phyloP scores from a whole-genome alignment of 2,888 invertebrate genomes.

The Pseudanteris insignis region DNA sequence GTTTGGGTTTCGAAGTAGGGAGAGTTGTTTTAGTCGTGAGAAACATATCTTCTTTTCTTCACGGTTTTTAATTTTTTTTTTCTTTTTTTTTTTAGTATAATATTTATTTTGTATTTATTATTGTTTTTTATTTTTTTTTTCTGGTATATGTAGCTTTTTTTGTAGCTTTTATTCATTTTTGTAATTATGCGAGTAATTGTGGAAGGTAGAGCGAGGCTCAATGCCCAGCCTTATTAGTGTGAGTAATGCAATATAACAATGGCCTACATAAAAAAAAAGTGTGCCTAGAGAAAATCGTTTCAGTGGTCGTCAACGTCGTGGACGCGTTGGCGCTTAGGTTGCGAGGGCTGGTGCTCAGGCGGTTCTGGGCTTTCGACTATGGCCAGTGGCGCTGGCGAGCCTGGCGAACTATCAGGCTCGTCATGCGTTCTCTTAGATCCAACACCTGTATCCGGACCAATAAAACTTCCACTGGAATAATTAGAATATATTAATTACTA shows the following conservation, averaged over 20 bases:
- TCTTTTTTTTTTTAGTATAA: neutral
- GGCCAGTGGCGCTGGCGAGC: constrained; percentile 63
- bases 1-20: too few relatives aligned
- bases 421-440: constrained; percentile 62
- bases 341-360: constrained; percentile 54
- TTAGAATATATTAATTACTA: too few relatives aligned
- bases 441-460: constrained; percentile 63
- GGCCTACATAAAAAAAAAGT: constrained; percentile 57
- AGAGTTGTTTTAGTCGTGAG: too few relatives aligned
- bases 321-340: constrained; percentile 62
- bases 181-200: constrained; percentile 40
- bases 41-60: neutral
- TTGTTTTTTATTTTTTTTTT: constrained; percentile 14
- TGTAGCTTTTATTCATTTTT: constrained; percentile 9
- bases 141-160: constrained; percentile 4
- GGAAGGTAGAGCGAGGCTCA: constrained; percentile 26
- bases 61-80: constrained; percentile 5
- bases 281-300: constrained; percentile 52
- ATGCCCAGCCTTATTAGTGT: constrained; percentile 25
- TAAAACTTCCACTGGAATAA: constrained; percentile 62
- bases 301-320: constrained; percentile 64
- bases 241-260: constrained; percentile 55
- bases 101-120: constrained; percentile 7
- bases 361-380: constrained; percentile 65
- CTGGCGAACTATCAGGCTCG: constrained; percentile 64